These are phyloP conservation scores for Aptenodytes patagonicus DNA, from an alignment of 2,113 vertebrate genomes.

Conservation along the genomic window DNA sequence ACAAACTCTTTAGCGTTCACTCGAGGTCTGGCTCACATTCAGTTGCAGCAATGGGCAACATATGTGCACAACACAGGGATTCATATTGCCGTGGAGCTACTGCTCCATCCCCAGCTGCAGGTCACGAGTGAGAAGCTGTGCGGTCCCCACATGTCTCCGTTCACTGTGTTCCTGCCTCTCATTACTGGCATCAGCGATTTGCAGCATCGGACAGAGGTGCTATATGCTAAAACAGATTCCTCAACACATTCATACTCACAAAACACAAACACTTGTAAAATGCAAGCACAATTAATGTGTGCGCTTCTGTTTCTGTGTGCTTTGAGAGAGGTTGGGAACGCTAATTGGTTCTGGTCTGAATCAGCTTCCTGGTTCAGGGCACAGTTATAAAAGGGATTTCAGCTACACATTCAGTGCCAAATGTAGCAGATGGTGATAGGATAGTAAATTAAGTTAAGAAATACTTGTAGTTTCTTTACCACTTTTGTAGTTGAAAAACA, in stretches of 20 bases:
- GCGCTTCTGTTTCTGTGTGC: background rate
- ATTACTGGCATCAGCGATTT: background rate
- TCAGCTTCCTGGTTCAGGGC: conserved; percentile 52
- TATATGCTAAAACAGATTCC: background rate
- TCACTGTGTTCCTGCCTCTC: background rate
- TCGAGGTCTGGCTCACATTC: background rate
- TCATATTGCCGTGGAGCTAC: fast-evolving
- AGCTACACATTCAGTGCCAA: conserved; percentile 47
- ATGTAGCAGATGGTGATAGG: conserved; percentile 59
- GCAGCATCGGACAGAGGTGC: background rate
- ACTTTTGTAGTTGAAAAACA: conserved; percentile 55
- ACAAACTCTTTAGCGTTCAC: background rate
- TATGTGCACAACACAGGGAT: background rate
- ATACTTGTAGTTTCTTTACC: conserved; percentile 64
- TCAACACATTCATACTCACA: background rate
- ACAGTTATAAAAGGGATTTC: conserved; percentile 33
- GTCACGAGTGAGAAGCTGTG: fast-evolving
- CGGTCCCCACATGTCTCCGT: fast-evolving
- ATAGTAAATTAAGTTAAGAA: conserved; percentile 62
- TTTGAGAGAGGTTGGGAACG: background rate
- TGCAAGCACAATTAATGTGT: background rate
- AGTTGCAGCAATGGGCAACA: background rate
- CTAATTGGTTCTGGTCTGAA: conserved; percentile 54
- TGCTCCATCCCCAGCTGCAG: fast-evolving
- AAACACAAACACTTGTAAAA: background rate